phyloP scores from a whole-genome alignment of 2,888 invertebrate species.

The Podotricha telesiphe region DNA sequence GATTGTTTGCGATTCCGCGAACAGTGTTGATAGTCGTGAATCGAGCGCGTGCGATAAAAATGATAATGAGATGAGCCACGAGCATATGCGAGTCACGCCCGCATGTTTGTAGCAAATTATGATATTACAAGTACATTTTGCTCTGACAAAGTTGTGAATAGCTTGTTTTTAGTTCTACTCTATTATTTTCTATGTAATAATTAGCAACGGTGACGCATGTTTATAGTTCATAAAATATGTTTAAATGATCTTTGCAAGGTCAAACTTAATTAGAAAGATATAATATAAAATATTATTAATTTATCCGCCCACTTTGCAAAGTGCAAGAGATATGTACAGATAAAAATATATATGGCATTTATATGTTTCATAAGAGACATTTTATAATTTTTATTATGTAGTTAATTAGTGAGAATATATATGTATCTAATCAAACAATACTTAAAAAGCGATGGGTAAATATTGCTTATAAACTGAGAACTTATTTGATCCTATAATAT shows the following conservation, averaged over 20 bases:
- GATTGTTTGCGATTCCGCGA: constrained; percentile 33
- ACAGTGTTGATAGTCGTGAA: constrained; percentile 36
- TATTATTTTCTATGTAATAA: constrained; percentile 19
- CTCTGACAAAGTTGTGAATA: constrained; percentile 32
- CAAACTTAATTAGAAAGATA: neutral
- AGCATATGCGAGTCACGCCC: constrained; percentile 43
- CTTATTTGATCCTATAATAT: neutral
- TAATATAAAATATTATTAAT: too few relatives aligned
- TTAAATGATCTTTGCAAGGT: neutral
- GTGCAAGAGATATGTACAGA: too few relatives aligned
- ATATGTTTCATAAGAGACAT: neutral
- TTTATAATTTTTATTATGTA: neutral
- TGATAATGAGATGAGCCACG: constrained; percentile 48
- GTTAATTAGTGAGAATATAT: neutral
- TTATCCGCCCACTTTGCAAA: too few relatives aligned
- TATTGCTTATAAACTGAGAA: neutral
- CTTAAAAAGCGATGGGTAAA: neutral
- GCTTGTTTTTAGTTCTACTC: constrained; percentile 27
- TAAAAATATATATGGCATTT: neutral
- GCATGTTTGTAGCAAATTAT: constrained; percentile 36
- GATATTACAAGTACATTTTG: constrained; percentile 29
- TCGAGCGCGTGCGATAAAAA: constrained; percentile 45
- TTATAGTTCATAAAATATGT: constrained; percentile 16
- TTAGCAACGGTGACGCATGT: constrained; percentile 17
- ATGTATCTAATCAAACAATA: constrained; percentile 9